Base-by-base conservation (phyloP, 2,797 vertebrate genomes). In the Ptychobarbus kaznakovi region DNA sequence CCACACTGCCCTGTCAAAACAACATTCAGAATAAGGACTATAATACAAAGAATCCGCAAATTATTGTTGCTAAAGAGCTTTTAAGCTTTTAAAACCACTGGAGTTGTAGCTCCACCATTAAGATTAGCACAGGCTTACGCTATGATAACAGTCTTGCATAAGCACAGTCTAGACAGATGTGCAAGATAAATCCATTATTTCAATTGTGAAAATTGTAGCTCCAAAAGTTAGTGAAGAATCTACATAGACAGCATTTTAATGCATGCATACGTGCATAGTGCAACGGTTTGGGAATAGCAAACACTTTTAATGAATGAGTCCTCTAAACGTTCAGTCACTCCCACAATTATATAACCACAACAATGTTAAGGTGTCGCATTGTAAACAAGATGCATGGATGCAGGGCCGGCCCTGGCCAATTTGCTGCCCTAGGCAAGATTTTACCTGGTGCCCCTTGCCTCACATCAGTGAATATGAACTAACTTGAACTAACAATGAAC, bases 51-150 rank as follows among this genome's bases (percentile, higher is more conserved):
- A 83, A 32, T 20, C 38, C 6, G 38, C 80, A 32, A 82, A 85
- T 86, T 63, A 80, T 53, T 80, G 70, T 81, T 87, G 63, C 73
- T 74, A 68, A 28, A 32, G 63, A 28, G 22, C 82, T 44, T 82
- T 82, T 86, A 88, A 88, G 58, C 85, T 65, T 72, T 87, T 87
- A 81, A 85, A 38, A 38, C 80, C 20, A 44, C 15, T 66, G 53
- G 9, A 49, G 75, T 15, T 74, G 32, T 77, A 75, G 49, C 49
- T 13, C 51, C 12, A 44, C 66, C 2, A 1, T 18, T 32, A 40
- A 77, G 84, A 85, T 83, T 81, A 40, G 82, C 51, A 58, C 46
- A 25, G 70, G 49, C 85, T 82, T 78, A 87, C 0, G 11, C 51
- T 38, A 79, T 69, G 16, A 63, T 40, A n/a, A 51, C 32, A 28